Conservation (phyloP, 2,888 invertebrate species). For the Penaeus monodon region DNA sequence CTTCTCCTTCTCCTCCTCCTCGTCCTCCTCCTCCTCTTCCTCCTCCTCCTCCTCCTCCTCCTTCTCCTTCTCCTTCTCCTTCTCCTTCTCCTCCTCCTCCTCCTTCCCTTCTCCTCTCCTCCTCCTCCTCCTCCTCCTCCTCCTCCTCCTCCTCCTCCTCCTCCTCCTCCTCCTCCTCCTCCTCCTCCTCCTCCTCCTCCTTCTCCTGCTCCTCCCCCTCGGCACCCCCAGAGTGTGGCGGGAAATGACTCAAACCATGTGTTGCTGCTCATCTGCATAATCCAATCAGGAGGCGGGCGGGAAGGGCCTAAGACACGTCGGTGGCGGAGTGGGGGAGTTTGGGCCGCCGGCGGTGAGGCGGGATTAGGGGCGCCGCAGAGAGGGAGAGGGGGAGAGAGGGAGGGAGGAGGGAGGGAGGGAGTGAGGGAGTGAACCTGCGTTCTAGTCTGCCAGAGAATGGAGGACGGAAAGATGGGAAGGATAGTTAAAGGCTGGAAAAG, state of each 20-base stretch:
- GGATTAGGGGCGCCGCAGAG: not conserved
- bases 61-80: not conserved
- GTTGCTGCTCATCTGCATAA: conserved; percentile 65
- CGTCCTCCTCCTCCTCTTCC: not conserved
- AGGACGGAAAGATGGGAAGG: not conserved
- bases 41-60: not conserved
- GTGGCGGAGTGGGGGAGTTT: conserved; percentile 49
- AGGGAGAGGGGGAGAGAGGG: not conserved
- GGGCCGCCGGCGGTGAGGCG: conserved; percentile 28
- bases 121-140: not conserved
- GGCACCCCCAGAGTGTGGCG: conserved; percentile 59
- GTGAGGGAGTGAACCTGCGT: not conserved
- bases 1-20: not conserved
- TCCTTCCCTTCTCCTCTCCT: not conserved
- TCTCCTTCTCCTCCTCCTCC: conserved; percentile 2
- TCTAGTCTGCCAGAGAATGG: not conserved
- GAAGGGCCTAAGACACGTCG: conserved; percentile 54
- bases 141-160: not conserved
- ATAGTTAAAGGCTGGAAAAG: not conserved
- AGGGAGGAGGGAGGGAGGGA: not conserved
- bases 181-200: not conserved
- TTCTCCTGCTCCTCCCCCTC: conserved; percentile 4
- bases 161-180: conserved; percentile 8
- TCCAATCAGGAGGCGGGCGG: conserved; percentile 62
- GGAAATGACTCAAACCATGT: conserved; percentile 66